Base-by-base conservation (phyloP, 2,797 vertebrate species). In the Staurois parvus region DNA sequence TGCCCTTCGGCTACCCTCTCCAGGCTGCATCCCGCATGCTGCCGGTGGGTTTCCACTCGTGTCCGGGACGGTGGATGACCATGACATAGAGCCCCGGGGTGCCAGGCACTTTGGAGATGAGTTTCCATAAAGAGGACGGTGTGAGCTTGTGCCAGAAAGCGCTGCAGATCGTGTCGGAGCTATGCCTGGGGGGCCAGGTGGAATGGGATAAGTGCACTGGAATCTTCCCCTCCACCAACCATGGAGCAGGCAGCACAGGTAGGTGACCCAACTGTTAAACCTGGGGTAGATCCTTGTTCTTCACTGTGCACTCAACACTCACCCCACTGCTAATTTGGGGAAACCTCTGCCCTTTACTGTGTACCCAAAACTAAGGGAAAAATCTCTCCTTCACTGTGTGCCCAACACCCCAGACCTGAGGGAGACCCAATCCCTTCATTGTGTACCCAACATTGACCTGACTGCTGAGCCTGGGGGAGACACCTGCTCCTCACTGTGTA, bases 71-170 rank as follows among this genome's bases (percentile, higher is more conserved):
- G 48, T 59, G 45, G 4, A 30, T 69, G 67, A 69, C 29, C 72
- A 83, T 83, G 81, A 45, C 70, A 48, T 80, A 79, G 56, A 40
- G 24, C 28, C n/a, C 59, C 11, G n/a, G 9, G 26, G 59, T 26
- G 59, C 24, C 59, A 64, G 21, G 30, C 42, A n/a, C 0, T 2
- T 1, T 15, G 66, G 90, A 81, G 42, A 98, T 98, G 97, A 96
- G 96, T 91, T 95, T 96, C 93, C 93, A 94, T 83, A 91, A 92
- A 87, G 96, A 97, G 90, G 96, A 97, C 94, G 93, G 96, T 83
- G 91, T 97, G 91, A 96, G 95, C 94, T 90, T 99, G 92, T 99
- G 98, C 95, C 96, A 98, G 89, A 96, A 97, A 93, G 97, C 98
- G 87, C 95, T 99, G 88, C 97, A 97, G 87, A 98, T 99, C 91